phyloP scores from a whole-genome alignment of 1,140 invertebrate genomes.

The Conus betulinus region DNA sequence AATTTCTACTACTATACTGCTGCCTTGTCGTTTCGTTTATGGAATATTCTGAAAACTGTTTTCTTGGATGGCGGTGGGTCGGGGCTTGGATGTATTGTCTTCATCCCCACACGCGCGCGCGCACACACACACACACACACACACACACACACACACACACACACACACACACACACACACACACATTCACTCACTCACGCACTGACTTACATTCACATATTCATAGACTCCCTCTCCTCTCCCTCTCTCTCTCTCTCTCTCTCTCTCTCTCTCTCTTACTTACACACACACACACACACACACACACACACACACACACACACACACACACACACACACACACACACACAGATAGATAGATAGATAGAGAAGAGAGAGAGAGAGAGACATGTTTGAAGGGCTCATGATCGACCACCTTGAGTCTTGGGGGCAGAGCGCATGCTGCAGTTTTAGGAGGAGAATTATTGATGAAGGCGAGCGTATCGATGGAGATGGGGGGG shows the following conservation, averaged over 20 bases:
- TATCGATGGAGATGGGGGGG: conserved; percentile 1
- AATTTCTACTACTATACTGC: too few relatives aligned
- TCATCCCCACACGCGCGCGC: too few relatives aligned
- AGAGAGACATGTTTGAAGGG: too few relatives aligned
- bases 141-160: conserved; percentile 22
- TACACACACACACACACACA: too few relatives aligned
- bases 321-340: neutral
- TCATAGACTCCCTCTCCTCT: too few relatives aligned
- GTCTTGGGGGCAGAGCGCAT: neutral
- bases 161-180: too few relatives aligned
- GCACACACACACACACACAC: neutral
- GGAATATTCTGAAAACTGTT: too few relatives aligned
- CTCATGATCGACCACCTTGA: too few relatives aligned
- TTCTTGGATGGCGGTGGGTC: too few relatives aligned
- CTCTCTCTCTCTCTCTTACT: neutral
- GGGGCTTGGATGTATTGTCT: too few relatives aligned
- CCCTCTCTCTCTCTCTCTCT: neutral
- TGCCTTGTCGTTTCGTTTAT: too few relatives aligned
- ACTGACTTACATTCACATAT: neutral
- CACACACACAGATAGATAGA: neutral
- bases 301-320: neutral
- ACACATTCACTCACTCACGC: neutral
- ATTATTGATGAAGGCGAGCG: neutral
- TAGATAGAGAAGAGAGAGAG: neutral
- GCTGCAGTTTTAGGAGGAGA: neutral